Conservation (phyloP, 2,113 vertebrate genomes). For the Gymnarchus niloticus region DNA sequence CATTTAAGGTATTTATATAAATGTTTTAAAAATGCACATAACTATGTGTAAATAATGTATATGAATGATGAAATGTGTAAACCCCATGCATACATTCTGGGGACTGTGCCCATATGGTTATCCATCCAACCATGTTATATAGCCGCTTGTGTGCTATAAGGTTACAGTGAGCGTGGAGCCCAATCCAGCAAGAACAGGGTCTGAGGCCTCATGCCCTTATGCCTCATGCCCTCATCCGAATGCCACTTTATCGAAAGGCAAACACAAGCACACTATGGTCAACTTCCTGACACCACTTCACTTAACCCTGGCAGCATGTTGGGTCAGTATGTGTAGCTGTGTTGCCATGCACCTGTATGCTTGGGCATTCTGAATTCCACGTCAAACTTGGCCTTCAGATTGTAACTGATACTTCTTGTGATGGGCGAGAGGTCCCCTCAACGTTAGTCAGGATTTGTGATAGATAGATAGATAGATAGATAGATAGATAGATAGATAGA, state of each 20-base stretch:
- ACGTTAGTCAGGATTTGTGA: too few species aligned
- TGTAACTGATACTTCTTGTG: too few species aligned
- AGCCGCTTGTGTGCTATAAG: neutral
- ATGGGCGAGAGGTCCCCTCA: too few species aligned
- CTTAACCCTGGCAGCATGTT: neutral
- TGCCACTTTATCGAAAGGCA: neutral
- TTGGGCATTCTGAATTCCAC: too few species aligned
- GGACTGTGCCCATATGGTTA: neutral
- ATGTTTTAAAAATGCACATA: neutral
- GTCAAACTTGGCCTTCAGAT: too few species aligned
- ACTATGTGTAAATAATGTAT: neutral
- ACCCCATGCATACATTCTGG: neutral
- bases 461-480: too few species aligned
- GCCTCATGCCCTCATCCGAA: neutral
- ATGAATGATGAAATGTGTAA: neutral
- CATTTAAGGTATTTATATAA: too few species aligned
- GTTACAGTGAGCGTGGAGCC: neutral
- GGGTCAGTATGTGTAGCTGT: too few species aligned
- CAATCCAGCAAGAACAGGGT: neutral
- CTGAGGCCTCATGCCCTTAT: too few species aligned
- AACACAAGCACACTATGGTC: neutral
- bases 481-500: too few species aligned
- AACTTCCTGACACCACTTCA: neutral
- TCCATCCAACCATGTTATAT: neutral
- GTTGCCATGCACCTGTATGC: too few species aligned